phyloP scores from a whole-genome alignment of 2,888 invertebrate genomes.

The Nineta flava region DNA sequence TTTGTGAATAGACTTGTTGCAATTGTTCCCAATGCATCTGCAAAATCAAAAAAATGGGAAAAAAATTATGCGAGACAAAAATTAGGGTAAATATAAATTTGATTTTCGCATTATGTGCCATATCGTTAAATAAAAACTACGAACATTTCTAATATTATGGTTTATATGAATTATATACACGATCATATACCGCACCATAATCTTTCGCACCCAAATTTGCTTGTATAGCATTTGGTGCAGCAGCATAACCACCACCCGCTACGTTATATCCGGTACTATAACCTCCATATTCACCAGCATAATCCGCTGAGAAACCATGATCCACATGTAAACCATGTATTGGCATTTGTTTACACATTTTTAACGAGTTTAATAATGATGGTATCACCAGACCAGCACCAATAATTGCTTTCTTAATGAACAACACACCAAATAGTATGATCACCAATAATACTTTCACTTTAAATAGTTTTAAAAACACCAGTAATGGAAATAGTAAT shows the following conservation, averaged over 20 bases:
- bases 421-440: conserved; percentile 40
- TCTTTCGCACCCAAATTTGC: neutral
- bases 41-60: too few species aligned
- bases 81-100: too few species aligned
- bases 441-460: conserved; percentile 42
- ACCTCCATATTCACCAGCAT: conserved; percentile 17
- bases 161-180: neutral
- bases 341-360: conserved; percentile 33
- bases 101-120: too few species aligned
- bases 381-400: conserved; percentile 43
- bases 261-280: conserved; percentile 9
- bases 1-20: too few species aligned
- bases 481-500: conserved; percentile 33
- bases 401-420: conserved; percentile 48
- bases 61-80: too few species aligned
- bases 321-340: conserved; percentile 10
- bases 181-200: neutral
- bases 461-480: conserved; percentile 35
- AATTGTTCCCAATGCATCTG: too few species aligned
- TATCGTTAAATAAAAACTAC: too few species aligned
- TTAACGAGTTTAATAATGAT: conserved; percentile 37
- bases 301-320: conserved; percentile 18
- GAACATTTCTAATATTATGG: too few species aligned
- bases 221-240: neutral
- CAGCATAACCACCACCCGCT: neutral